Conservation (phyloP, 2,797 vertebrate species). For the Sphaeramia orbicularis region DNA sequence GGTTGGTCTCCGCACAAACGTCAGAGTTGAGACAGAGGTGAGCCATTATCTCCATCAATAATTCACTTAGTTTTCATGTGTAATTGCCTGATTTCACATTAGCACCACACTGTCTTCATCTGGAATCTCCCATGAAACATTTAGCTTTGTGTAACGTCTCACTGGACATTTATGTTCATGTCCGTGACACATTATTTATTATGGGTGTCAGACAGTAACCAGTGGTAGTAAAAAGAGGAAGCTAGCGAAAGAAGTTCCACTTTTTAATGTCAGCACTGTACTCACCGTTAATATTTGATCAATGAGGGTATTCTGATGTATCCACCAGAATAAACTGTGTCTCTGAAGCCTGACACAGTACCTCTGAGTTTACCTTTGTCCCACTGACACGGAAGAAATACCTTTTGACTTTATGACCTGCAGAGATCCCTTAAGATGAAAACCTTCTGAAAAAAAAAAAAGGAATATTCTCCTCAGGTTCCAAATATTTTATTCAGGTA, state of each 20-base stretch:
- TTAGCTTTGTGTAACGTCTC: constrained; percentile 31
- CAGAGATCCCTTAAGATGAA: background rate
- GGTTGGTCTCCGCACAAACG: constrained; percentile 22
- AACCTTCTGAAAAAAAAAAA: background rate
- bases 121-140: constrained; percentile 50
- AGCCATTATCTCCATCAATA: constrained; percentile 67
- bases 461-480: background rate
- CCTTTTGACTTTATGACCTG: constrained; percentile 5
- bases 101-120: constrained; percentile 32
- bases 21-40: constrained; percentile 69
- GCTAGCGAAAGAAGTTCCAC: constrained; percentile 30
- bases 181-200: constrained; percentile 59
- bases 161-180: constrained; percentile 40
- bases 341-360: constrained; percentile 36
- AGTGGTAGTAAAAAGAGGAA: constrained; percentile 35
- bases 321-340: constrained; percentile 17
- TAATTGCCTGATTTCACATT: constrained; percentile 61
- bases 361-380: constrained; percentile 45
- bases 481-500: background rate
- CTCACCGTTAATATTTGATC: constrained; percentile 74
- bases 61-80: constrained; percentile 66
- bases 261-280: constrained; percentile 45
- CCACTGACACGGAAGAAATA: constrained; percentile 47
- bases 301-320: constrained; percentile 36
- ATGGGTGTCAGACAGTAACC: constrained; percentile 48